Evolutionary conservation across 1,140 invertebrate species (phyloP).

Genomic region (Zaprionus tsacasi): DNA sequence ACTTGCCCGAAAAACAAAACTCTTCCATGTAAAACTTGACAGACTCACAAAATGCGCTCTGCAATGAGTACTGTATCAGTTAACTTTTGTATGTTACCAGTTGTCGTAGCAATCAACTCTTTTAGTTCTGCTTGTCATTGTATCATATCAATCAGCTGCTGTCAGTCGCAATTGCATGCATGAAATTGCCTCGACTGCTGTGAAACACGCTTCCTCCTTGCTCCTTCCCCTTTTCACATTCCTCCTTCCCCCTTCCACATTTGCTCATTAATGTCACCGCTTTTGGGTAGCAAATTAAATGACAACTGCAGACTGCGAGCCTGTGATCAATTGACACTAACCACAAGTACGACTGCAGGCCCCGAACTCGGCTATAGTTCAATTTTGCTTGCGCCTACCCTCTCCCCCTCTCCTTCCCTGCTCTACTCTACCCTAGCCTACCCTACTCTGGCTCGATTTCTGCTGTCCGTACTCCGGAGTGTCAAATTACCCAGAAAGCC

Average conservation of each 20-base stretch:
- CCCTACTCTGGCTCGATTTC: constrained; percentile 26
- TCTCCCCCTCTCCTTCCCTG: background rate
- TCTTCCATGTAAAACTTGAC: background rate
- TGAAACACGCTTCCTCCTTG: constrained; percentile 24
- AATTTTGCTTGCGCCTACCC: background rate
- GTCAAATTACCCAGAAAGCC: constrained; percentile 80
- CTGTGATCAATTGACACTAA: constrained; percentile 76
- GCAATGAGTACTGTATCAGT: background rate
- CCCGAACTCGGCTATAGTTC: constrained; percentile 16
- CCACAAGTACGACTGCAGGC: constrained; percentile 38
- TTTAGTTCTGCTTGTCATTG: background rate
- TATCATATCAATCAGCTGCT: constrained; percentile 31
- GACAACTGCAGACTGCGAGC: constrained; percentile 68
- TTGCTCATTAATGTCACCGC: constrained; percentile 52
- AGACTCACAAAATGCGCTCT: too few species aligned
- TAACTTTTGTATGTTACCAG: background rate
- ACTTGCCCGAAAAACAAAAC: too few species aligned
- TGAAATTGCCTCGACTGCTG: constrained; percentile 38
- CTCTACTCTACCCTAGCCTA: background rate
- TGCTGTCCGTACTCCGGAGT: constrained; percentile 62
- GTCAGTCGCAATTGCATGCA: constrained; percentile 16
- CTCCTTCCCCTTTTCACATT: too few species aligned
- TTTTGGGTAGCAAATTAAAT: constrained; percentile 69
- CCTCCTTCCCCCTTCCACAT: constrained; percentile 1
- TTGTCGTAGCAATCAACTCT: constrained; percentile 2